Percentiles rank a stretch among this genome's conserved stretches.
phyloP scores from a whole-genome alignment of 2,888 invertebrate genomes.

The Pristionchus mayeri region DNA sequence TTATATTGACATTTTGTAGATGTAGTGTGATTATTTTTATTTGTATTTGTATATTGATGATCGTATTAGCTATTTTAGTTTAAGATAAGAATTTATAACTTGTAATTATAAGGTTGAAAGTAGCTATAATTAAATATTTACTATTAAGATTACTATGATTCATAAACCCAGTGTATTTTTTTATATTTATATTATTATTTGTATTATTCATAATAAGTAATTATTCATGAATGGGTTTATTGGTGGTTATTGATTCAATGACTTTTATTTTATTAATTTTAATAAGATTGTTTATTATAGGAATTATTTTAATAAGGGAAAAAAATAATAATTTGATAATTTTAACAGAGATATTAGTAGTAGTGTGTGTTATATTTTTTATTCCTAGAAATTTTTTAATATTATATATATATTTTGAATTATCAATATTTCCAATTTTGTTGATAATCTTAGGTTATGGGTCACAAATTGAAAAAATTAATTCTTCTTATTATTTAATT shows the following conservation, averaged over 20 bases:
- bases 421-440: slow-evolving; percentile 67
- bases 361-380: slow-evolving; percentile 66
- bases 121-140: slow-evolving; percentile 62
- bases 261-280: slow-evolving; percentile 62
- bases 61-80: slow-evolving; percentile 66
- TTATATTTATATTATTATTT: slow-evolving; percentile 77
- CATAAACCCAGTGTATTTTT: slow-evolving; percentile 62
- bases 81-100: slow-evolving; percentile 63
- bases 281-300: slow-evolving; percentile 65
- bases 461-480: slow-evolving; percentile 69
- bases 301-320: slow-evolving; percentile 61
- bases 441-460: slow-evolving; percentile 67
- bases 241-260: slow-evolving; percentile 78
- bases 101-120: slow-evolving; percentile 62
- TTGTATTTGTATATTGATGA: slow-evolving; percentile 73
- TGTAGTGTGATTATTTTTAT: slow-evolving; percentile 73
- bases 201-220: slow-evolving; percentile 63
- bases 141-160: slow-evolving; percentile 57
- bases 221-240: slow-evolving; percentile 82
- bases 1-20: slow-evolving; percentile 82
- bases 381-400: slow-evolving; percentile 64
- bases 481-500: slow-evolving; percentile 66
- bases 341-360: slow-evolving; percentile 58
- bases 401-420: too few relatives aligned
- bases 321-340: slow-evolving; percentile 61